A percentile compares a stretch with the other conserved stretches of the same genome.
Evolutionary conservation across 1,140 invertebrate species (phyloP).

Genomic region (Leptopilina boulardi): DNA sequence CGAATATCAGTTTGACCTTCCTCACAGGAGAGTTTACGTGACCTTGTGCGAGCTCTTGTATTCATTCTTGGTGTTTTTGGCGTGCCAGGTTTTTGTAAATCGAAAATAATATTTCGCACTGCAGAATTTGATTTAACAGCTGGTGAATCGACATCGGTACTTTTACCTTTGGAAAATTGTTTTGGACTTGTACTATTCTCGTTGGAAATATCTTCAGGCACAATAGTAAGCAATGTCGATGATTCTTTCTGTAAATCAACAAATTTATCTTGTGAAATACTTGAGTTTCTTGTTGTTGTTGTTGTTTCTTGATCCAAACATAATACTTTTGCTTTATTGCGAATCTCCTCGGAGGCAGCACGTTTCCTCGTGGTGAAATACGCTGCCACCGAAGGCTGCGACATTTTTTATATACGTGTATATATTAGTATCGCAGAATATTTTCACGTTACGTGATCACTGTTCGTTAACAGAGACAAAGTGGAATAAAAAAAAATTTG

Average conservation of each 20-base stretch:
- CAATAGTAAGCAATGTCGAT: not conserved
- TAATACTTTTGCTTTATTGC: constrained; percentile 78
- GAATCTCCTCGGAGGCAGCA: constrained; percentile 80
- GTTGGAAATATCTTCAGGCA: constrained; percentile 25
- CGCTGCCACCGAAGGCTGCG: constrained; percentile 82
- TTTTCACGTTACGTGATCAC: constrained; percentile 6
- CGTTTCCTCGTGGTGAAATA: constrained; percentile 84
- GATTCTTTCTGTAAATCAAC: constrained; percentile 8
- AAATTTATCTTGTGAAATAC: constrained; percentile 17
- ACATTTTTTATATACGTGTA: constrained; percentile 73
- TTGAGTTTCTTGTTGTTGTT: constrained; percentile 21
- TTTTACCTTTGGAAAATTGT: constrained; percentile 46
- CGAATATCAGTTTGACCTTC: constrained; percentile 68
- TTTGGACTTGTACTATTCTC: constrained; percentile 37
- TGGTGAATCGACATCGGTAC: constrained; percentile 28
- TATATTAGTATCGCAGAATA: constrained; percentile 19
- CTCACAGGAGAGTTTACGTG: constrained; percentile 47
- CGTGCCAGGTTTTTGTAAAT: constrained; percentile 54
- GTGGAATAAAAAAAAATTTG: not conserved
- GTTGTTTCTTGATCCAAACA: constrained; percentile 72
- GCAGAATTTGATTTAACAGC: constrained; percentile 54
- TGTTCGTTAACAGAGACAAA: not conserved
- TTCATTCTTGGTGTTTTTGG: constrained; percentile 49
- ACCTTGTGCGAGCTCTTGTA: constrained; percentile 38
- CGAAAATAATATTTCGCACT: constrained; percentile 67